These are phyloP conservation scores for Ornithoptera priamus DNA, from an alignment of 2,888 invertebrate species.

Conservation along the genomic window DNA sequence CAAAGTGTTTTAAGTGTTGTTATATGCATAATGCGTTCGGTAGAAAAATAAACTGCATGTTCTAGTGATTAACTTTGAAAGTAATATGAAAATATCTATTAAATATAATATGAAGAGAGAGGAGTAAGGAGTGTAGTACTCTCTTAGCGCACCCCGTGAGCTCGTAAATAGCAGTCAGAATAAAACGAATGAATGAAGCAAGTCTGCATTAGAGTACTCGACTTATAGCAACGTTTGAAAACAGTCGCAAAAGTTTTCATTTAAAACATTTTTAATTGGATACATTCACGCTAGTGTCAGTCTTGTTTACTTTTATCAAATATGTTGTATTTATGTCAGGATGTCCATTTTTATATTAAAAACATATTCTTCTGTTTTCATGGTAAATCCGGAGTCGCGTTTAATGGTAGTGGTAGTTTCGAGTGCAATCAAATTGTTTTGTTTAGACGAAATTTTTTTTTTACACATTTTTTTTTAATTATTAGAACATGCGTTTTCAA, in stretches of 20 bases:
- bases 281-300: constrained; percentile 38
- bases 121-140: constrained; percentile 61
- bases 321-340: constrained; percentile 1
- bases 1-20: constrained; percentile 10
- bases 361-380: neutral
- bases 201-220: constrained; percentile 40
- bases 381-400: too few species aligned
- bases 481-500: too few species aligned
- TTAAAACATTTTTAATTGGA: constrained; percentile 59
- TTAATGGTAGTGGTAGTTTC: too few species aligned
- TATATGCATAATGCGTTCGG: neutral
- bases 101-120: constrained; percentile 37
- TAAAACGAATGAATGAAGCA: constrained; percentile 52
- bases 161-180: constrained; percentile 62
- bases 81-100: constrained; percentile 12
- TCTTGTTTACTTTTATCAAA: constrained; percentile 34
- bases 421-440: too few species aligned
- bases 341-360: constrained; percentile 3
- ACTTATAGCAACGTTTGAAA: constrained; percentile 48
- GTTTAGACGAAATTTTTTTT: too few species aligned
- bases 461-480: too few species aligned
- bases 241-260: constrained; percentile 44
- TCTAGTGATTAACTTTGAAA: constrained; percentile 9
- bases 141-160: constrained; percentile 58
- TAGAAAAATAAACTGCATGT: neutral